Base-by-base conservation (phyloP, 1,140 invertebrate species). In the Atopsyche davidsoni region DNA sequence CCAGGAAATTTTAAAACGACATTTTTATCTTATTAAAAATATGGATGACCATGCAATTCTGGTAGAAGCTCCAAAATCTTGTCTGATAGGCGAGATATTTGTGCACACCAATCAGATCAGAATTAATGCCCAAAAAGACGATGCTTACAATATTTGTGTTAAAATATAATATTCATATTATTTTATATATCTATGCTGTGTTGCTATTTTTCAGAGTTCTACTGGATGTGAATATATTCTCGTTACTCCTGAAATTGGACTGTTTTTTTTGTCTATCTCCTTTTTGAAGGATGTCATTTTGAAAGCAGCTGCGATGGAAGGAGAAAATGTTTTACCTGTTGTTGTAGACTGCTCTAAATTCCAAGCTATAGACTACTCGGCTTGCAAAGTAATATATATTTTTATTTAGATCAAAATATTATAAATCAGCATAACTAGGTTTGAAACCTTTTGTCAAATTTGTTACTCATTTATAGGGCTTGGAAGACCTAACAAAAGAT, bases 401-500 rank as follows among this genome's bases (percentile, higher is more conserved):
- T 18, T 23, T 41, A 18, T 14, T 21, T 7, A 41, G 11, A 7
- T n/a, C n/a, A n/a, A n/a, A n/a, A n/a, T n/a, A n/a, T n/a, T n/a
- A n/a, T n/a, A n/a, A n/a, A n/a, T n/a, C n/a, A n/a, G n/a, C n/a
- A n/a, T n/a, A n/a, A n/a, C n/a, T n/a, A n/a, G n/a, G n/a, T n/a
- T n/a, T n/a, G n/a, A n/a, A n/a, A n/a, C n/a, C n/a, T n/a, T n/a
- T n/a, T n/a, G n/a, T n/a, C n/a, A n/a, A n/a, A n/a, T n/a, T n/a
- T n/a, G n/a, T 25, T 45, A 13, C n/a, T 42, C 13, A 23, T 32
- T 44, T 3, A n/a, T 47, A 66, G 59, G 62, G 23, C 28, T 79
- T 34, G 67, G 69, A 75, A 46, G 67, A 66, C 18, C 53, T 82
- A 35, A 77, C 76, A 1, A 73, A 75, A 53, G 81, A 85, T 58